Percentiles rank a stretch among this genome's conserved stretches.
Evolutionary conservation across 2,797 vertebrate species (phyloP).

Genomic region (Peromyscus attwateri): DNA sequence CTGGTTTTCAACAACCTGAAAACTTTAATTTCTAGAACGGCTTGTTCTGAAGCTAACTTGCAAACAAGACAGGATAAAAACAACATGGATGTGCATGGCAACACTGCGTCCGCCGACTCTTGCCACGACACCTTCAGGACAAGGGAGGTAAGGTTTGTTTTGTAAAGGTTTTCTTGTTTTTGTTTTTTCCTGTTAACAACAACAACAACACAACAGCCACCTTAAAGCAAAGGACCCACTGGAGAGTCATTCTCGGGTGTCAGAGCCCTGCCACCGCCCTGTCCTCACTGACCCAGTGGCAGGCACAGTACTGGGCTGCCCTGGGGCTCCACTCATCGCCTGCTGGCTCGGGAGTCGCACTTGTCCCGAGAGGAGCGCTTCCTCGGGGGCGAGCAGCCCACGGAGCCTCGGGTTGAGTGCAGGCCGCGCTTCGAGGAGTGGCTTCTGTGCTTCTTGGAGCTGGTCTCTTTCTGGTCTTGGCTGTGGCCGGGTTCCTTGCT

Average conservation of each 20-base stretch:
- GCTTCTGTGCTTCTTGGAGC: slow-evolving; percentile 85
- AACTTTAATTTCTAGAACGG: slow-evolving; percentile 56
- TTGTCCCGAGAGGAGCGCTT: slow-evolving; percentile 86
- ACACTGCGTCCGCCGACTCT: neutral
- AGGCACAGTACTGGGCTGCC: neutral
- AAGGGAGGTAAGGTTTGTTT: neutral
- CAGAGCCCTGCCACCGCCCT: slow-evolving; percentile 54
- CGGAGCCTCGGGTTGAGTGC: slow-evolving; percentile 78
- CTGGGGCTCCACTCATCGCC: slow-evolving; percentile 79
- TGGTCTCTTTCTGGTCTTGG: slow-evolving; percentile 86
- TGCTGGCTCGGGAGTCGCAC: slow-evolving; percentile 81
- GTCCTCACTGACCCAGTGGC: slow-evolving; percentile 11
- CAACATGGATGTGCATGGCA: neutral
- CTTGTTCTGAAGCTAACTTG: slow-evolving; percentile 66
- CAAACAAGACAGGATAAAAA: slow-evolving; percentile 44
- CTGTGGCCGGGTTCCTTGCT: slow-evolving; percentile 83
- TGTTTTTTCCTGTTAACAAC: slow-evolving; percentile 4
- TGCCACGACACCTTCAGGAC: neutral
- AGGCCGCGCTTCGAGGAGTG: slow-evolving; percentile 87
- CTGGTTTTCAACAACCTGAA: slow-evolving; percentile 59
- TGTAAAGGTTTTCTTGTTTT: neutral
- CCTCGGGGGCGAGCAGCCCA: slow-evolving; percentile 76
- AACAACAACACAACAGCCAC: neutral
- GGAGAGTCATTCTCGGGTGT: slow-evolving; percentile 64
- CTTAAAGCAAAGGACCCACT: slow-evolving; percentile 32